These are phyloP conservation scores for Leucosticte australis DNA, from an alignment of 2,113 vertebrate species.

Conservation along the genomic window DNA sequence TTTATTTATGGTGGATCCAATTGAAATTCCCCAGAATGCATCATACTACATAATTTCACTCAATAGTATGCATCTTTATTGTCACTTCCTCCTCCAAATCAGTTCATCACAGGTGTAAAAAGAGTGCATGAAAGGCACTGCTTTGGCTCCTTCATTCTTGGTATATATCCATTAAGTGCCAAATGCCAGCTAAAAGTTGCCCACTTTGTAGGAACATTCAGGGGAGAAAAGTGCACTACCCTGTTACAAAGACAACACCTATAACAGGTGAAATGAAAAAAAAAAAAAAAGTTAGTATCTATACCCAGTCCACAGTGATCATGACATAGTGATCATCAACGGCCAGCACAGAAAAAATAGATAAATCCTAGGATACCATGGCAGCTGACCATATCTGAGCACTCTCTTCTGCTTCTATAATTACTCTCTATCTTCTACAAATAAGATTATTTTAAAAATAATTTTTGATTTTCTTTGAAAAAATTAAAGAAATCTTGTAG, in stretches of 20 bases:
- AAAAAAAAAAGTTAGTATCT: not conserved
- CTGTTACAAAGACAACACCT: not conserved
- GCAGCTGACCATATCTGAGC: not conserved
- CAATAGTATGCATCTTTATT: not conserved
- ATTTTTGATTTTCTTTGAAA: not conserved
- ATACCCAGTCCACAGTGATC: not conserved
- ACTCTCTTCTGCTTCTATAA: not conserved
- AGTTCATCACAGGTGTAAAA: not conserved
- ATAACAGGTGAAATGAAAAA: not conserved
- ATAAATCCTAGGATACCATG: not conserved
- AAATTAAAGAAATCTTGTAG: not conserved
- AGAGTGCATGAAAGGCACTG: not conserved
- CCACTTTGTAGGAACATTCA: not conserved
- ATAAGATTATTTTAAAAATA: not conserved
- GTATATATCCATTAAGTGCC: not conserved
- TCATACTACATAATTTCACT: not conserved
- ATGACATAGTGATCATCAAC: not conserved
- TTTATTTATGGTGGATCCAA: not conserved
- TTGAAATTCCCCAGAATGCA: not conserved
- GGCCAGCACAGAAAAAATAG: not conserved
- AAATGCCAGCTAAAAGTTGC: not conserved
- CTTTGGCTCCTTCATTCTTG: not conserved
- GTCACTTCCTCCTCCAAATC: not conserved
- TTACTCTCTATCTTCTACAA: not conserved
- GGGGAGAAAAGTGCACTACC: not conserved